phyloP scores from a whole-genome alignment of 1,140 invertebrate genomes.

The Drosophila subobscura region DNA sequence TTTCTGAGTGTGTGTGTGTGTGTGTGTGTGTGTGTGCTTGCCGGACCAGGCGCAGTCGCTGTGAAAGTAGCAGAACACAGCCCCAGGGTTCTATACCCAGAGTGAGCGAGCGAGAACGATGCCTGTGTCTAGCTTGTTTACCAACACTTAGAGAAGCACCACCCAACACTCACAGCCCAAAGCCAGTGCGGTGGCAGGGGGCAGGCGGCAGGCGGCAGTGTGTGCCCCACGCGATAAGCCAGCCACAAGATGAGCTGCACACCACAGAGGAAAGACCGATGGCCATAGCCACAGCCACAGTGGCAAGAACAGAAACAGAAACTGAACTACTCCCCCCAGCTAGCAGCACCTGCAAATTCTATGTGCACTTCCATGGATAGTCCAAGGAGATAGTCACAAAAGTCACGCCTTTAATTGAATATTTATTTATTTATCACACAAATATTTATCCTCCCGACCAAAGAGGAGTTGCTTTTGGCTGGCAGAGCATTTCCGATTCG shows the following conservation, averaged over 20 bases:
- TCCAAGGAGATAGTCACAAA: too few relatives aligned
- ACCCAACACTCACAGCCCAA: too few relatives aligned
- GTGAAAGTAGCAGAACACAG: slow-evolving; percentile 73
- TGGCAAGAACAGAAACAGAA: too few relatives aligned
- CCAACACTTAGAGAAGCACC: slow-evolving; percentile 66
- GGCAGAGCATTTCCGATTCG: neutral
- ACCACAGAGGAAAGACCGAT: too few relatives aligned
- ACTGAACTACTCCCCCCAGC: too few relatives aligned
- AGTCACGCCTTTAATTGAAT: too few relatives aligned
- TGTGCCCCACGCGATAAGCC: slow-evolving; percentile 46
- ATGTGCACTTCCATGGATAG: neutral
- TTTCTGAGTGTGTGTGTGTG: slow-evolving; percentile 36
- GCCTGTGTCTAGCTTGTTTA: slow-evolving; percentile 70
- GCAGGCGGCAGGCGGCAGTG: neutral
- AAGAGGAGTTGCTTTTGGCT: too few relatives aligned
- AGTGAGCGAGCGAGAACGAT: slow-evolving; percentile 1
- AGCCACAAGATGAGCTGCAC: slow-evolving; percentile 13
- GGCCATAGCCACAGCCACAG: too few relatives aligned
- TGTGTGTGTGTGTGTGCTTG: slow-evolving; percentile 2
- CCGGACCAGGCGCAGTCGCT: slow-evolving; percentile 68
- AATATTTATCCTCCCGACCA: too few relatives aligned
- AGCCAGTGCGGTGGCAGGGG: neutral
- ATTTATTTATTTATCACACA: too few relatives aligned
- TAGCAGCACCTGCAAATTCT: neutral
- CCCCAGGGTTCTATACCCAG: slow-evolving; percentile 43